Base-by-base conservation (phyloP, 1,140 invertebrate species). In the Drosophila sp. region DNA sequence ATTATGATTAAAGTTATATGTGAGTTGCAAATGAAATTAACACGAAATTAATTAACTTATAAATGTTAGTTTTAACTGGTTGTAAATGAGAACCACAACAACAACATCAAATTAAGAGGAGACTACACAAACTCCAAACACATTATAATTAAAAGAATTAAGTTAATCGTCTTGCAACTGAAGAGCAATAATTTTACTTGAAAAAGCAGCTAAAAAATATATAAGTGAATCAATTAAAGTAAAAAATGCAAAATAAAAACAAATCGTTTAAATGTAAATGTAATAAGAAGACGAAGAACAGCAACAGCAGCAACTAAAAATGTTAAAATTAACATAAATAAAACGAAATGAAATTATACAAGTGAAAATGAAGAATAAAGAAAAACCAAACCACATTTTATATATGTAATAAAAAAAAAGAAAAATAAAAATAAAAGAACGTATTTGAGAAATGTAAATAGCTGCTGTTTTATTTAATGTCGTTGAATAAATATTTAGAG, bases 111-210 rank as follows among this genome's bases (percentile, higher is more conserved):
- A 21, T 46, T 58, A 67, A 29, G 29, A 41, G 56, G 13, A 61
- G n/a, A 53, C 9, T 70, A 41, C 29, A 45, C 34, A 50, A 76
- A 66, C 51, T 67, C 57, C 73, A 80, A 80, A 58, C 64, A 83
- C 72, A 64, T 67, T 79, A 76, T 56, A 63, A 74, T 77, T 77
- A 78, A 72, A 79, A 82, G 82, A 61, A 51, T 59, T 89, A 86
- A 86, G 83, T 82, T 76, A 14, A 73, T 2, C 66, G 58, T 77
- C 71, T 80, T 73, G 73, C 80, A 65, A 73, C 73, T 75, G 73
- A 83, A 80, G 73, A 80, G 73, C 82, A 87, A 87, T 87, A 87
- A 87, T 84, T 84, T 84, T 77, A 78, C 78, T 73, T 78, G 66
- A 76, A 76, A 76, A 81, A 81, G 75, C 76, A 53, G 62, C 53